Evolutionary conservation across 2,797 vertebrate species (phyloP).

Genomic region (Spondyliosoma cantharus): DNA sequence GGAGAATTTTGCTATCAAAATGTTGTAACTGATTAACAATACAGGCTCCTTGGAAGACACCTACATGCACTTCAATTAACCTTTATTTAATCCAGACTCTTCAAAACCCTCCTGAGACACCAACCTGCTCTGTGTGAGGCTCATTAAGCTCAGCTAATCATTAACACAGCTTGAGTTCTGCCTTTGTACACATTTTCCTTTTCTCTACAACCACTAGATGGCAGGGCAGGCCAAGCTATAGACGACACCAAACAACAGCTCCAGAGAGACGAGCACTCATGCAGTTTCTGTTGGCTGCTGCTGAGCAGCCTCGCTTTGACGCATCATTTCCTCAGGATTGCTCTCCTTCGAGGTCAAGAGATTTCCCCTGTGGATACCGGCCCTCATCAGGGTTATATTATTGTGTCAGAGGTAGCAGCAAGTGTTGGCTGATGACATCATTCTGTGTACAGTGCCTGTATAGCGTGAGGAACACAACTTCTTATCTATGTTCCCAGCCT

Average conservation of each 20-base stretch:
- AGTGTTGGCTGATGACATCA: too few relatives aligned
- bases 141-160: constrained; percentile 40
- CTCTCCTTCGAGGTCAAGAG: constrained; percentile 38
- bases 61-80: constrained; percentile 48
- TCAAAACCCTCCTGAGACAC: constrained; percentile 26
- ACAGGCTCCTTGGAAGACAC: constrained; percentile 14
- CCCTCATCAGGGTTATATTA: neutral
- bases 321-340: constrained; percentile 24
- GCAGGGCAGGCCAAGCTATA: constrained; percentile 48
- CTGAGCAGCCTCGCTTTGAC: constrained; percentile 31
- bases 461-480: too few relatives aligned
- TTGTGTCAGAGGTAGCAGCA: too few relatives aligned
- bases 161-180: neutral
- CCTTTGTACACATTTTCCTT: rapidly evolving
- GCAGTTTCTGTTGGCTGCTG: constrained; percentile 18
- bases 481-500: too few relatives aligned
- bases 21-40: constrained; percentile 5
- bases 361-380: constrained; percentile 24
- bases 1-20: neutral
- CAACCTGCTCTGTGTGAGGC: constrained; percentile 35
- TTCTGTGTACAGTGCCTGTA: too few relatives aligned
- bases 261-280: constrained; percentile 25
- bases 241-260: neutral
- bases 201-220: constrained; percentile 53
- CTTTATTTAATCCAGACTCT: constrained; percentile 44